phyloP scores from a whole-genome alignment of 2,797 vertebrate species.

The Hypotaenidia okinawae region DNA sequence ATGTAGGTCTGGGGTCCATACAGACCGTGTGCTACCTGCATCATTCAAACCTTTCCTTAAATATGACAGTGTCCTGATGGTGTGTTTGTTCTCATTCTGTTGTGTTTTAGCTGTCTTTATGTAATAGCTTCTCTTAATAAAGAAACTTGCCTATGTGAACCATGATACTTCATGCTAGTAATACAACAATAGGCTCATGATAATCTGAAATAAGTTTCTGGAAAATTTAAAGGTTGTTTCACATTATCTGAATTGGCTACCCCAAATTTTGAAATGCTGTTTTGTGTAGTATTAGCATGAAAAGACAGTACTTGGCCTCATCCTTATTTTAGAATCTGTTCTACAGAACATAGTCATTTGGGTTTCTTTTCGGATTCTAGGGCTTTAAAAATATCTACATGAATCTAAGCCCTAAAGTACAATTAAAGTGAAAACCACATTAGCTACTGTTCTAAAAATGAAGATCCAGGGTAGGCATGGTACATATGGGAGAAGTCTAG shows the following conservation, averaged over 20 bases:
- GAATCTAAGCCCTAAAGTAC: not conserved
- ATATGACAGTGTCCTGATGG: not conserved
- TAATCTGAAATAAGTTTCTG: not conserved
- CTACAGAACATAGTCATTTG: not conserved
- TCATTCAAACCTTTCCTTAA: not conserved
- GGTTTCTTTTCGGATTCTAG: not conserved
- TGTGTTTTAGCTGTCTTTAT: not conserved
- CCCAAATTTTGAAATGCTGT: not conserved
- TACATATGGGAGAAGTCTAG: not conserved
- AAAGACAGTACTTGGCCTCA: not conserved
- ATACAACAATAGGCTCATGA: not conserved
- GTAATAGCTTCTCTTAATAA: not conserved
- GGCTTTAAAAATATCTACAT: not conserved
- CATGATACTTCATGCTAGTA: not conserved
- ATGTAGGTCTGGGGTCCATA: not conserved
- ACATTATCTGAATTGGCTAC: not conserved
- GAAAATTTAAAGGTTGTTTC: not conserved
- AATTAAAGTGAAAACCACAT: constrained; percentile 8
- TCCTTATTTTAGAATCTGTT: not conserved
- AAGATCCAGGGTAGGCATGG: not conserved
- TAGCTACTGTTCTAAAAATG: constrained; percentile 4
- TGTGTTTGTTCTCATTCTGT: not conserved
- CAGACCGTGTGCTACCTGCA: not conserved
- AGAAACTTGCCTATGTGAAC: not conserved
- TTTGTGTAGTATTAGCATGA: not conserved